A percentile compares a stretch with the other conserved stretches of the same genome.
Evolutionary conservation across 1,140 invertebrate genomes (phyloP).

Genomic region (Tetragonula clypearis): DNA sequence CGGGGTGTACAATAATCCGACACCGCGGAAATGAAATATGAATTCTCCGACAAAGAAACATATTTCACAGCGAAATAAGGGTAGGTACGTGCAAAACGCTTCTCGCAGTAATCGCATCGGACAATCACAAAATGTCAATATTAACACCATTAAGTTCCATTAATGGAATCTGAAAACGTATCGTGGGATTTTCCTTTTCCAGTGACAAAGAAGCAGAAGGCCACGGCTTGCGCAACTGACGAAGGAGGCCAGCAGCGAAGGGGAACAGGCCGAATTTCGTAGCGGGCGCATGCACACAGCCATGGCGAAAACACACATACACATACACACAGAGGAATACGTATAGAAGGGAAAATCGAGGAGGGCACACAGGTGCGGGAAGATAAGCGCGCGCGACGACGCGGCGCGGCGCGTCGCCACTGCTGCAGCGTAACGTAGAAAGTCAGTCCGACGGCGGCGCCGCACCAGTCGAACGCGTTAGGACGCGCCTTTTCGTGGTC

Average conservation of each 20-base stretch:
- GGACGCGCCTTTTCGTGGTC: constrained; percentile 52
- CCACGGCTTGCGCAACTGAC: background rate
- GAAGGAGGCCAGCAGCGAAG: background rate
- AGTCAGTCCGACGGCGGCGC: constrained; percentile 75
- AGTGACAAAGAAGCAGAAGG: background rate
- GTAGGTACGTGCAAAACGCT: too few species aligned
- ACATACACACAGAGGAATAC: background rate
- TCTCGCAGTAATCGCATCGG: too few species aligned
- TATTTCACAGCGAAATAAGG: too few species aligned
- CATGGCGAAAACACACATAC: background rate
- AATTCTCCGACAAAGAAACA: too few species aligned
- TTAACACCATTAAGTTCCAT: too few species aligned
- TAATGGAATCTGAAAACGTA: too few species aligned
- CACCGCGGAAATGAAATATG: too few species aligned
- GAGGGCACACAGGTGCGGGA: constrained; percentile 28
- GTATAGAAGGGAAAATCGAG: background rate
- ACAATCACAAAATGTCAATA: too few species aligned
- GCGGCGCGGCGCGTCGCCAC: constrained; percentile 55
- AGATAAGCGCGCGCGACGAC: constrained; percentile 58
- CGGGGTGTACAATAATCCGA: too few species aligned
- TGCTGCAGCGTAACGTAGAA: constrained; percentile 63
- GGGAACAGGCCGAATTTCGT: constrained; percentile 8
- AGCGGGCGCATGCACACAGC: background rate
- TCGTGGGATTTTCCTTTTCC: background rate
- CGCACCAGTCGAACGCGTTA: constrained; percentile 70